Percentiles rank a stretch among this genome's conserved stretches.
These are phyloP conservation scores for Bos javanicus DNA, from an alignment of 2,113 vertebrate species.

Conservation along the genomic window DNA sequence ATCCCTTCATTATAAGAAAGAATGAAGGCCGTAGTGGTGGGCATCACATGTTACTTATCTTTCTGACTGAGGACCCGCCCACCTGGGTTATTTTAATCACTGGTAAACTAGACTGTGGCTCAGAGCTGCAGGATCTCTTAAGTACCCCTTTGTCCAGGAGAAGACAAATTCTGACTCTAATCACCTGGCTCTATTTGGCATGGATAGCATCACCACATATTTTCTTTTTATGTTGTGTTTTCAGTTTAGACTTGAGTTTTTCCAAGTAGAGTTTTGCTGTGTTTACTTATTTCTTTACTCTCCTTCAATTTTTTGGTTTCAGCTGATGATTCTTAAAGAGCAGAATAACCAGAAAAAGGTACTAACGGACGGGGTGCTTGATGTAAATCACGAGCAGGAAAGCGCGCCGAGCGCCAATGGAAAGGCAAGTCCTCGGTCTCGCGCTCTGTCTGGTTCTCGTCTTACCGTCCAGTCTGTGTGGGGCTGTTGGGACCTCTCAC, in stretches of 20 bases:
- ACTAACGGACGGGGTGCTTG: constrained; percentile 85
- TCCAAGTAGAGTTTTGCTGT: not conserved
- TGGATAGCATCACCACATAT: fast-evolving
- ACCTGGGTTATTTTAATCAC: fast-evolving
- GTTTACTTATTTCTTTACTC: constrained; percentile 20
- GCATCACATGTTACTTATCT: fast-evolving
- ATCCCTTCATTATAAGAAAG: not conserved
- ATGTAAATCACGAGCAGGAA: constrained; percentile 89
- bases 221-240: not conserved
- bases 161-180: not conserved
- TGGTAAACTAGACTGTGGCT: fast-evolving
- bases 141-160: fast-evolving
- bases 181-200: fast-evolving
- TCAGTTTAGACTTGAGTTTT: not conserved
- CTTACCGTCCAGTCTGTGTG: fast-evolving
- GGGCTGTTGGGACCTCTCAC: not conserved
- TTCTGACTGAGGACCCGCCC: not conserved
- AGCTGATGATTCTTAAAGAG: constrained; percentile 94
- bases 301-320: constrained; percentile 39
- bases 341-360: constrained; percentile 93
- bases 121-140: not conserved
- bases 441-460: not conserved
- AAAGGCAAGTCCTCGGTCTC: constrained; percentile 84
- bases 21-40: fast-evolving
- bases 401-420: constrained; percentile 90